These are phyloP conservation scores for Corvus hawaiiensis DNA, from an alignment of 2,113 vertebrate genomes.

Conservation along the genomic window DNA sequence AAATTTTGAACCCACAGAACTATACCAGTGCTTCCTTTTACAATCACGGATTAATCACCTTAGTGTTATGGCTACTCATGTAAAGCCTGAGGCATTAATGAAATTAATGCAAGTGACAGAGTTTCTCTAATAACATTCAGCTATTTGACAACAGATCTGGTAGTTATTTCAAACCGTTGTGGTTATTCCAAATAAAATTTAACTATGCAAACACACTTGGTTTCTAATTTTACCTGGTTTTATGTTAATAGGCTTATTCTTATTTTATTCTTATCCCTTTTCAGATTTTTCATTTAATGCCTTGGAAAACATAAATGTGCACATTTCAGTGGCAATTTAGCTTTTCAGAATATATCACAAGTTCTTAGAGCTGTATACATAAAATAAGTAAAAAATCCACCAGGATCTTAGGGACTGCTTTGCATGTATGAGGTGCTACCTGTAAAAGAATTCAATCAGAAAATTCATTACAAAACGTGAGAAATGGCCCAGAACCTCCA, in stretches of 20 bases:
- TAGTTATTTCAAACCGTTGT: background rate
- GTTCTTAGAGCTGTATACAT: background rate
- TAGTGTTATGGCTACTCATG: background rate
- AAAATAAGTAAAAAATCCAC: background rate
- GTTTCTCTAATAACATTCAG: background rate
- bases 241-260: background rate
- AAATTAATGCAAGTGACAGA: background rate
- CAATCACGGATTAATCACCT: background rate
- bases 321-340: background rate
- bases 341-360: background rate
- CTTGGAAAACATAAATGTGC: background rate
- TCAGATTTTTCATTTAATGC: background rate
- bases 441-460: constrained; percentile 30
- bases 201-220: background rate
- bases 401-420: background rate
- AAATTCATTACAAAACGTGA: constrained; percentile 44
- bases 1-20: background rate
- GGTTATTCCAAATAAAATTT: background rate
- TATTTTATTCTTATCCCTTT: background rate
- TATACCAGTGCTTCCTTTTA: background rate
- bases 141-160: background rate
- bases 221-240: background rate
- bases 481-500: constrained; percentile 11
- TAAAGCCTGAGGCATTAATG: background rate
- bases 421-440: constrained; percentile 13